A percentile compares a stretch with the other conserved stretches of the same genome.
These are phyloP conservation scores for Cephonodes hylas DNA, from an alignment of 2,888 invertebrate genomes.

Conservation along the genomic window DNA sequence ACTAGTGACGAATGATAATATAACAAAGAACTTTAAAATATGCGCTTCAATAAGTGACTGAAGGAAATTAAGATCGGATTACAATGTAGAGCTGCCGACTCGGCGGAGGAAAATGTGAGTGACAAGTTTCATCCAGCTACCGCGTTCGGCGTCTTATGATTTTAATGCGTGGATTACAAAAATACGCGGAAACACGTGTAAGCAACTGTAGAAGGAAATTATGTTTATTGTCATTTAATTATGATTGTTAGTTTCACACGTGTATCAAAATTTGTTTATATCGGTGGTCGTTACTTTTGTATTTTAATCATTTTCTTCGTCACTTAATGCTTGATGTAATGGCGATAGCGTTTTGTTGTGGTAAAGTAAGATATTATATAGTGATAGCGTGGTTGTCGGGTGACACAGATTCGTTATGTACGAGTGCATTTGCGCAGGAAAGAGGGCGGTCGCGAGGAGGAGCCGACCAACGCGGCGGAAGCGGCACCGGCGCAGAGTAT, in stretches of 20 bases:
- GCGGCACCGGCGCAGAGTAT: slow-evolving; percentile 52
- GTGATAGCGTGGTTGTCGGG: neutral
- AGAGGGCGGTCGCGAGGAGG: slow-evolving; percentile 78
- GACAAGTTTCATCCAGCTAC: slow-evolving; percentile 24
- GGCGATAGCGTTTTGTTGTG: neutral
- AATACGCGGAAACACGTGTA: neutral
- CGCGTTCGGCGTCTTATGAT: neutral
- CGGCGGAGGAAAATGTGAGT: slow-evolving; percentile 76
- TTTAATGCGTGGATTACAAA: neutral
- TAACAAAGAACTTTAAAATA: slow-evolving; percentile 13
- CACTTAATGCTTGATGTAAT: neutral
- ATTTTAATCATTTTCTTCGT: neutral
- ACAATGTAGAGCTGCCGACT: slow-evolving; percentile 73
- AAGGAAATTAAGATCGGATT: slow-evolving; percentile 46
- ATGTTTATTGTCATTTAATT: neutral
- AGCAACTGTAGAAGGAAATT: no score
- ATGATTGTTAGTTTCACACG: neutral
- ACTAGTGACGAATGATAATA: slow-evolving; percentile 16
- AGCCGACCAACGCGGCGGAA: slow-evolving; percentile 67
- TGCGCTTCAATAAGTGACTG: slow-evolving; percentile 47
- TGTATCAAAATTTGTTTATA: neutral
- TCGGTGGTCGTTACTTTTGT: neutral
- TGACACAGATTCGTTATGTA: neutral
- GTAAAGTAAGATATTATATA: neutral
- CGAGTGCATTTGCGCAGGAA: slow-evolving; percentile 50